A percentile compares a stretch with the other conserved stretches of the same genome.
phyloP scores from a whole-genome alignment of 1,140 invertebrate genomes.

The Drosophila nikananu region DNA sequence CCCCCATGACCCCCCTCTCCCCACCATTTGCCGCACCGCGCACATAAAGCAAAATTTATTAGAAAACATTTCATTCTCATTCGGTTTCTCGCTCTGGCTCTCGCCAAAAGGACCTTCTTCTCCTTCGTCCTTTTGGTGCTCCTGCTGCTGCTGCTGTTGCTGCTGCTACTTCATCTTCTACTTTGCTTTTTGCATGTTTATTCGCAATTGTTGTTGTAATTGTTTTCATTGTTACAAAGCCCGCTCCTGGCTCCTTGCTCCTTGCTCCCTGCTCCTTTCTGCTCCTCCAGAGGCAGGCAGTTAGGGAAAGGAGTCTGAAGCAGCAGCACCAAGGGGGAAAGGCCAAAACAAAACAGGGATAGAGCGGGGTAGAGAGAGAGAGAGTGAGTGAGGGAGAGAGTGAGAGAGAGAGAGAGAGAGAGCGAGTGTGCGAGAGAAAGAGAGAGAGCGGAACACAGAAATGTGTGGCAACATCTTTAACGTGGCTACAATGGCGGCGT shows the following conservation, averaged over 20 bases:
- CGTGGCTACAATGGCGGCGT: constrained; percentile 71
- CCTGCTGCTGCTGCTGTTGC: constrained; percentile 14
- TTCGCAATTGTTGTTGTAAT: constrained; percentile 84
- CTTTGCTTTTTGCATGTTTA: constrained; percentile 84
- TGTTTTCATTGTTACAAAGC: constrained; percentile 77
- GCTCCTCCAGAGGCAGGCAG: not conserved
- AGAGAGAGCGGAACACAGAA: constrained; percentile 59
- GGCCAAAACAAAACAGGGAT: constrained; percentile 54
- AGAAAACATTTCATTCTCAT: constrained; percentile 83
- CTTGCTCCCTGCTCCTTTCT: too few species aligned
- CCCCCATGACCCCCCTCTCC: too few species aligned
- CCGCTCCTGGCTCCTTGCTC: constrained; percentile 1
- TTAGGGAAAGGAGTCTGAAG: constrained; percentile 7
- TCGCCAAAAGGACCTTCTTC: constrained; percentile 14
- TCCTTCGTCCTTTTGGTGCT: constrained; percentile 9
- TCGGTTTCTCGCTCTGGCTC: constrained; percentile 44
- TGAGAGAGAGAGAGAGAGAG: not conserved
- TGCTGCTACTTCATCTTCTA: constrained; percentile 77
- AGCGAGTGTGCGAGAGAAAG: not conserved
- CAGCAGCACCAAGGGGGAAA: constrained; percentile 11
- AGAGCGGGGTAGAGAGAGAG: constrained; percentile 2
- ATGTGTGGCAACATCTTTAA: constrained; percentile 83
- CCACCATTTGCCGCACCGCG: constrained; percentile 55
- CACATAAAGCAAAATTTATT: constrained; percentile 84
- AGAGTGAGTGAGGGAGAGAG: not conserved